Percentiles rank a stretch among this genome's conserved stretches.
Conservation (phyloP, 2,113 vertebrate species). For the Ictalurus punctatus region DNA sequence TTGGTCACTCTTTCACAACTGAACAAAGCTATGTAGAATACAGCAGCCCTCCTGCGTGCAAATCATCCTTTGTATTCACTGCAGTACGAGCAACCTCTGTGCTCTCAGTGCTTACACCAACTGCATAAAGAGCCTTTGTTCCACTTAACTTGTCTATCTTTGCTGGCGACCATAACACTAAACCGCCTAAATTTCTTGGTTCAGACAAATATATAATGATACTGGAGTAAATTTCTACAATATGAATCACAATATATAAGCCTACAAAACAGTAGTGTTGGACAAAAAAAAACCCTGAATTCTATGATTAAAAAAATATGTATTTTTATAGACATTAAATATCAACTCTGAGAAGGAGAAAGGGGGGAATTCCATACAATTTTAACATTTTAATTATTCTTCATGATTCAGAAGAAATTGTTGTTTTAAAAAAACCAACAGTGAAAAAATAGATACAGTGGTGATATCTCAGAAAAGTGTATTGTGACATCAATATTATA, state of each 20-base stretch:
- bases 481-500: not conserved
- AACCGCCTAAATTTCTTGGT: not conserved
- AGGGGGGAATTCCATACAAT: not conserved
- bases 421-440: not conserved
- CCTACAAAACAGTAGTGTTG: not conserved
- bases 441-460: not conserved
- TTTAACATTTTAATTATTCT: not conserved
- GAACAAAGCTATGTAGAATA: not conserved
- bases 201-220: not conserved
- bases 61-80: not conserved
- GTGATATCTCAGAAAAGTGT: not conserved
- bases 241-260: not conserved
- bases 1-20: not conserved
- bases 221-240: not conserved
- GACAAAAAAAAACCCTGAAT: not conserved
- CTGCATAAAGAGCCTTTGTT: slow-evolving; percentile 27
- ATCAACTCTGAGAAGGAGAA: not conserved
- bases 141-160: not conserved
- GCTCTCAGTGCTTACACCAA: not conserved
- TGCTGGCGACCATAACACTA: not conserved
- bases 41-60: not conserved
- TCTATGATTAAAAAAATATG: not conserved
- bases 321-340: not conserved
- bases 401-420: not conserved
- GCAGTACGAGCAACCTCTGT: not conserved